These are phyloP conservation scores for Zosterops borbonicus DNA, from an alignment of 2,113 vertebrate species.

Conservation along the genomic window DNA sequence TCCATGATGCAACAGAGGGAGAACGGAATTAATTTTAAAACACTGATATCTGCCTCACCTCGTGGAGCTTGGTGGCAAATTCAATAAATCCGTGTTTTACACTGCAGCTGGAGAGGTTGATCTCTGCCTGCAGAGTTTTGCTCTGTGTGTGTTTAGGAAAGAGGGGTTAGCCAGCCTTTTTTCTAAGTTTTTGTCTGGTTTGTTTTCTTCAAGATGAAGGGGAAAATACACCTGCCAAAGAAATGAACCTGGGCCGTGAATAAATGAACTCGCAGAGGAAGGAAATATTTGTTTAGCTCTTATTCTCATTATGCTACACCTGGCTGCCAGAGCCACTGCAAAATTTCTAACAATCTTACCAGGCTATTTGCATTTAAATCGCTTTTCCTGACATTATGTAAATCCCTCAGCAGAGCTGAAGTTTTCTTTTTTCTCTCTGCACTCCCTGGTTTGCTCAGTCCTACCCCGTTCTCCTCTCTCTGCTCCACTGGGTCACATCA, in stretches of 20 bases:
- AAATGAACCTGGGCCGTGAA: conserved; percentile 23
- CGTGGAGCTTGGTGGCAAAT: not conserved
- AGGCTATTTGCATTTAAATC: conserved; percentile 78
- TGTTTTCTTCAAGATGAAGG: not conserved
- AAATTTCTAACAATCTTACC: conserved; percentile 52
- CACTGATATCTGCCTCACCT: not conserved
- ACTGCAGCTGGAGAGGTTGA: not conserved
- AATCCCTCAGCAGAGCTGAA: conserved; percentile 61
- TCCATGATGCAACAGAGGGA: not conserved
- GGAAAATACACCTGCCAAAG: conserved; percentile 42
- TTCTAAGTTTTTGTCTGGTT: not conserved
- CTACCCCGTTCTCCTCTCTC: not conserved
- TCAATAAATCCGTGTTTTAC: not conserved
- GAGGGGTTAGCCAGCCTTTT: not conserved
- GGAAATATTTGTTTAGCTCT: conserved; percentile 60
- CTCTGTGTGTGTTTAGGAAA: not conserved
- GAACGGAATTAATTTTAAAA: not conserved
- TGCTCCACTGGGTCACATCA: not conserved
- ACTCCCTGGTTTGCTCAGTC: not conserved
- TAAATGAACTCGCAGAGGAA: conserved; percentile 41
- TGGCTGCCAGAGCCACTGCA: conserved; percentile 47
- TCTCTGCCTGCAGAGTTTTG: not conserved
- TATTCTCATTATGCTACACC: conserved; percentile 53
- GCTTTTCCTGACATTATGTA: conserved; percentile 73
- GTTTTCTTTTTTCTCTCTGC: conserved; percentile 53